Base-by-base conservation (phyloP, 2,797 vertebrate genomes). In the Sandelia bainsii region DNA sequence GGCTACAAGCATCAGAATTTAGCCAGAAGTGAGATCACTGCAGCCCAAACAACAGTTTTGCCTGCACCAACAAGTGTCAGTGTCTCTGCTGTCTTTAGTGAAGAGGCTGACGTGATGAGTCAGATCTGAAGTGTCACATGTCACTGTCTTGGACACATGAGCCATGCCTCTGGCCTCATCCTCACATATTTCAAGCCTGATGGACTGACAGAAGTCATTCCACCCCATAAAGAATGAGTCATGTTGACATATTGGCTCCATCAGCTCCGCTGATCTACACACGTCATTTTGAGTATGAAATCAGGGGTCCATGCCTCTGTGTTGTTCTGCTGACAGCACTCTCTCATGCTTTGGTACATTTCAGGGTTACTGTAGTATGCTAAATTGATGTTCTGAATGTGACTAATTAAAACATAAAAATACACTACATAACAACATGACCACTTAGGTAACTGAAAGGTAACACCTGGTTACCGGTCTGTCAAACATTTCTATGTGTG, bases 121-220 rank as follows among this genome's bases (percentile, higher is more conserved):
- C 23, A n/a, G 29, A 77, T 75, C 4, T 42, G 32, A 69, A 40
- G 45, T 39, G 58, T 68, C 64, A 77, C 62, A 63, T 14, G 27
- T 46, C 62, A 53, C 27, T 8, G 39, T 48, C 25, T 44, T 50
- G 1, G 63, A 46, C 8, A 42, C 34, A 58, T 8, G 49, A 45
- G 69, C 44, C 45, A 14, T 10, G 46, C 69, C 60, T 61, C 56
- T 22, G 67, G 75, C 20, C 10, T 27, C 3, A 6, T 39, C 58
- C 11, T 42, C 51, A 58, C 54, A 64, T 62, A 23, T 49, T 45
- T 12, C 65, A 32, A 19, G 45, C 13, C 67, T 39, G 27, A 67
- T 61, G 69, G 8, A 34, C 45, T 45, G 58, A 76, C 62, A 73
- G 14, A 42, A 45, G 39, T 13, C 48, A 52, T 29, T 32, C 5